These are phyloP conservation scores for Agrochola macilenta DNA, from an alignment of 2,888 invertebrate species.

Conservation along the genomic window DNA sequence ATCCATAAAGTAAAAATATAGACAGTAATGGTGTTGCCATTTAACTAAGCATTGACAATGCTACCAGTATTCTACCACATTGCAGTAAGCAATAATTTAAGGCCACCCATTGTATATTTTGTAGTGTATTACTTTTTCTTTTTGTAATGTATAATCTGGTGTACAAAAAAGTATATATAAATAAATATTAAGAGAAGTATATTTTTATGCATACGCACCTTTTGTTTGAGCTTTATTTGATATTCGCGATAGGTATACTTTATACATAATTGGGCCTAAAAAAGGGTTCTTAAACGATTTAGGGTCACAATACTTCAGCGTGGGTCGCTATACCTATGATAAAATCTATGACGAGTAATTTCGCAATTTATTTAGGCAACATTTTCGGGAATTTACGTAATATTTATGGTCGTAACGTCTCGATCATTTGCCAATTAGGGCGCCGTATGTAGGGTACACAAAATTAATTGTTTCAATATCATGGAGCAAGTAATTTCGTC, in stretches of 20 bases:
- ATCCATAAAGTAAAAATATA: too few species aligned
- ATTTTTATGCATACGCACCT: neutral
- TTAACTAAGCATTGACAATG: too few species aligned
- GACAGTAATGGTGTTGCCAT: neutral
- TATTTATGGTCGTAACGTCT: slow-evolving; percentile 12
- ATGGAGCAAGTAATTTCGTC: neutral
- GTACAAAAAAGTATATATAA: too few species aligned
- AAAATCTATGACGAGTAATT: slow-evolving; percentile 4
- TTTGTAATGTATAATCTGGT: too few species aligned
- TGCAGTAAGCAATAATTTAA: too few species aligned
- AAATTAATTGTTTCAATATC: slow-evolving; percentile 45
- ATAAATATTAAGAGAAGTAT: too few species aligned
- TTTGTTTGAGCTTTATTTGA: neutral
- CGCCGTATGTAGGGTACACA: slow-evolving; percentile 11
- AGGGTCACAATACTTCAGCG: neutral
- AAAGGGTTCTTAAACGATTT: neutral
- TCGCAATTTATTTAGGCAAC: slow-evolving; percentile 6
- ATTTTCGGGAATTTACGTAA: slow-evolving; percentile 6
- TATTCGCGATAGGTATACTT: neutral
- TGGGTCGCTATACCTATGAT: neutral
- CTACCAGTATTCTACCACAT: neutral
- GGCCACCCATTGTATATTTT: too few species aligned
- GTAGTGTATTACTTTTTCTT: too few species aligned
- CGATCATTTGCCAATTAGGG: slow-evolving; percentile 43
- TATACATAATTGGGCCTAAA: neutral